A percentile compares a stretch with the other conserved stretches of the same genome.
Evolutionary conservation across 64 coral and sea anemone genomes (phyloP).

Genomic region (Astreopora myriophthalma): DNA sequence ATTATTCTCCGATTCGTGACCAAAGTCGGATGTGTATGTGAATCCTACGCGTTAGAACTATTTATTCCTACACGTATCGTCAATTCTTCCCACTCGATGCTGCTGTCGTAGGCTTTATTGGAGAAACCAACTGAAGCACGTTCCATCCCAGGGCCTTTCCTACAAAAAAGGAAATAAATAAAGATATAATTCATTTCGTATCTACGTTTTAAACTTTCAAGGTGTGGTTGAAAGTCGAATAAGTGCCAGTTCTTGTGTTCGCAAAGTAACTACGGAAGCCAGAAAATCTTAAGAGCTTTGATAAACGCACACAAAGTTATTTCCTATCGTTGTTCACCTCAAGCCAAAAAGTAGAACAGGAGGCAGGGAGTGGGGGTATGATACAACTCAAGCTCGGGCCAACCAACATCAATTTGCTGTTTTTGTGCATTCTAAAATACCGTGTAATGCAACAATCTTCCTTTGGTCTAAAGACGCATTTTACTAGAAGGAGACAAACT

Average conservation of each 20-base stretch:
- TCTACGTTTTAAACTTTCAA: background rate
- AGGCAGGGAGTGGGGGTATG: background rate
- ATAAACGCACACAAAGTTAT: background rate
- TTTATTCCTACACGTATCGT: background rate
- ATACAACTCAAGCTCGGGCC: background rate
- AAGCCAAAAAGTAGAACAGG: background rate
- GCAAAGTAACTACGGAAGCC: background rate
- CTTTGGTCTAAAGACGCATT: background rate
- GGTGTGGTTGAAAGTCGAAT: background rate
- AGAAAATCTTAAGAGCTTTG: background rate
- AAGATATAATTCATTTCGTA: background rate
- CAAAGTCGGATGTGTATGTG: background rate
- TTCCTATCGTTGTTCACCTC: background rate
- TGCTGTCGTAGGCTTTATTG: background rate
- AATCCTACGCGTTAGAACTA: background rate
- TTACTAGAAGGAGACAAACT: background rate
- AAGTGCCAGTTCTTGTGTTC: background rate
- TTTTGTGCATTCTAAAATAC: background rate
- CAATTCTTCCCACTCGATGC: background rate
- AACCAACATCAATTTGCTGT: background rate
- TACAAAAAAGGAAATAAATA: background rate
- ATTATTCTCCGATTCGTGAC: background rate
- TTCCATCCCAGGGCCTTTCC: background rate
- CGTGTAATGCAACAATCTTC: background rate
- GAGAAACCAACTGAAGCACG: background rate